Evolutionary conservation across 2,888 invertebrate species (phyloP).

Genomic region (Diarsia rubi): DNA sequence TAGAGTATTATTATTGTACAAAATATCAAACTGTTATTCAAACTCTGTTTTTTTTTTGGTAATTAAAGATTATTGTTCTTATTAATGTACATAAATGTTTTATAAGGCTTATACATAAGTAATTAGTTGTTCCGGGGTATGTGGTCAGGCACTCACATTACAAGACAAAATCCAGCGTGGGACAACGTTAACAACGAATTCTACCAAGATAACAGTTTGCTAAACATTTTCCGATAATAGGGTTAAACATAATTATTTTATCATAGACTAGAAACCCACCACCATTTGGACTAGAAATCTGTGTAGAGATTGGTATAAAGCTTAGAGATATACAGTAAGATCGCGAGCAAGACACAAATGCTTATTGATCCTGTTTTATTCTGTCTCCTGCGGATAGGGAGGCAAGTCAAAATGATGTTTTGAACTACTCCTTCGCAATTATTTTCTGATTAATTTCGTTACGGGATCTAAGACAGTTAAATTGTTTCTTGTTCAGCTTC

Average conservation of each 20-base stretch:
- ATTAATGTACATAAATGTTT: not conserved
- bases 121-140: not conserved
- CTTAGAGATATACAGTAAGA: not conserved
- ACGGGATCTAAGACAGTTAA: no score
- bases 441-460: no score
- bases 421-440: no score
- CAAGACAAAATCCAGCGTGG: not conserved
- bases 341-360: not conserved
- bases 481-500: no score
- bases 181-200: not conserved
- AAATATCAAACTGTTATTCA: no score
- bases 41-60: no score
- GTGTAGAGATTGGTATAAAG: not conserved
- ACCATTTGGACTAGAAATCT: not conserved
- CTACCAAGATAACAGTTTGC: not conserved
- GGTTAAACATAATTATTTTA: not conserved
- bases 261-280: not conserved
- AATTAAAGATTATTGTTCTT: no score
- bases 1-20: no score
- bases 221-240: not conserved
- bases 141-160: not conserved
- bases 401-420: no score
- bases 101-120: slow-evolving; percentile 1
- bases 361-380: no score
- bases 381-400: no score